A percentile compares a stretch with the other conserved stretches of the same genome.
These are phyloP conservation scores for Caranx ignobilis DNA, from an alignment of 2,113 vertebrate species.

Conservation along the genomic window DNA sequence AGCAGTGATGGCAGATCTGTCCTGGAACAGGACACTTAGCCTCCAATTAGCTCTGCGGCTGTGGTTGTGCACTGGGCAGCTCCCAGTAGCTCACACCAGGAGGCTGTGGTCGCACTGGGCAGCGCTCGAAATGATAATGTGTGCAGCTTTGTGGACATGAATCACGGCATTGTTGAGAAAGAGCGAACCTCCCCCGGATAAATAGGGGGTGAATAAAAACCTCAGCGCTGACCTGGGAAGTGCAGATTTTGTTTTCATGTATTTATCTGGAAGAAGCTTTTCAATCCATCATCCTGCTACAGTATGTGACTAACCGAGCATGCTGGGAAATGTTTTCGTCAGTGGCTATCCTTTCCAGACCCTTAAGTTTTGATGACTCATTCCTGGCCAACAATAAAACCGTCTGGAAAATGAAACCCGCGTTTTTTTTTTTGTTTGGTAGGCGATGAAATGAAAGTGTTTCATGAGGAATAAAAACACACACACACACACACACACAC, in stretches of 20 bases:
- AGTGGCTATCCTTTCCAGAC: constrained; percentile 39
- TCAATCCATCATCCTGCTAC: constrained; percentile 40
- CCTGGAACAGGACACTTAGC: constrained; percentile 14
- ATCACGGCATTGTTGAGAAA: constrained; percentile 38
- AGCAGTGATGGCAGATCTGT: not conserved
- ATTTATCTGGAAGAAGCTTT: constrained; percentile 43
- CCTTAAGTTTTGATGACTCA: constrained; percentile 56
- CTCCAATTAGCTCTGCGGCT: constrained; percentile 19
- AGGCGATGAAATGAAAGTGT: constrained; percentile 33
- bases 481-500: no score
- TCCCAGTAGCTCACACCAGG: constrained; percentile 29
- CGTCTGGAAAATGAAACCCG: constrained; percentile 40
- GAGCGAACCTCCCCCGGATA: constrained; percentile 18
- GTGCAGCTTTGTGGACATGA: constrained; percentile 24
- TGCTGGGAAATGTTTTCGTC: constrained; percentile 62
- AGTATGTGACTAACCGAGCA: constrained; percentile 46
- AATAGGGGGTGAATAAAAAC: constrained; percentile 43
- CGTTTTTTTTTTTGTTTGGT: constrained; percentile 16
- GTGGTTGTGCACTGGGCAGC: constrained; percentile 34
- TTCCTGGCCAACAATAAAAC: constrained; percentile 21
- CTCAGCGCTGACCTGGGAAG: constrained; percentile 27
- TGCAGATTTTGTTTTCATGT: constrained; percentile 50
- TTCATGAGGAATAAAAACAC: constrained; percentile 2
- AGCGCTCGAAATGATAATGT: constrained; percentile 18
- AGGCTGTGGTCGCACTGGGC: constrained; percentile 26